Evolutionary conservation across 35 echinoderm and acorn worm species (phyloP), one percentile per base, ranked within the genome.

Genomic region (Apostichopus parvimensis): DNA sequence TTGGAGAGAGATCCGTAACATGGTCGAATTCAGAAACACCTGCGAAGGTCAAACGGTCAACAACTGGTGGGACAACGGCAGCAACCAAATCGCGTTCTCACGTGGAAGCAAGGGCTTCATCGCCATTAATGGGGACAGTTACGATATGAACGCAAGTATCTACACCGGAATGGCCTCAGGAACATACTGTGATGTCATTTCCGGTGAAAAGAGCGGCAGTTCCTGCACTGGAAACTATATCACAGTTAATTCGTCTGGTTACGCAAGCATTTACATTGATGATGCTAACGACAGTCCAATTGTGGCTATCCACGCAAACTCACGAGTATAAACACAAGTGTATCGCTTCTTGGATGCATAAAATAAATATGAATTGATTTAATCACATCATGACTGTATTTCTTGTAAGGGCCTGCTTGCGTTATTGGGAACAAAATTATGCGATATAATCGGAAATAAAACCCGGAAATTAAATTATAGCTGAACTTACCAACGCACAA

Each of bases 51-150:
- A 73, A 57, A 45, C 57, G 11, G 89, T 94, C 2, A 78, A 85
- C 28, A 94, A 94, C 68, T 94, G 93, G 93, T 92, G 90, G 88
- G 93, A 94, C 72, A 94, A 94, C 55, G 93, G 89, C 7, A 73
- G 79, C 80, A 83, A 83, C 21, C 53, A 56, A 57, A 95, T 95
- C n/a, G 94, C 94, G 6, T 95, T 95, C 79, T 88, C 82, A 56
- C 94, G 91, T 28, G 94, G 94, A 5, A 92, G 61, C 56, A 87
- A 88, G 25, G 94, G 91, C 5, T 95, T 95, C 68, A 93, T 95
- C 58, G 94, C 34, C 77, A 92, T 95, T 81, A 95, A 95, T 59
- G 87, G 87, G 7, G 94, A 95, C 45, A 86, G 62, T 14, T 85
- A 79, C 26, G 13, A 68, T 8, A 56, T 95, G 23, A 72, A 57